Base-by-base conservation (phyloP, 2,888 invertebrate species). In the Rhynchonema sp. region DNA sequence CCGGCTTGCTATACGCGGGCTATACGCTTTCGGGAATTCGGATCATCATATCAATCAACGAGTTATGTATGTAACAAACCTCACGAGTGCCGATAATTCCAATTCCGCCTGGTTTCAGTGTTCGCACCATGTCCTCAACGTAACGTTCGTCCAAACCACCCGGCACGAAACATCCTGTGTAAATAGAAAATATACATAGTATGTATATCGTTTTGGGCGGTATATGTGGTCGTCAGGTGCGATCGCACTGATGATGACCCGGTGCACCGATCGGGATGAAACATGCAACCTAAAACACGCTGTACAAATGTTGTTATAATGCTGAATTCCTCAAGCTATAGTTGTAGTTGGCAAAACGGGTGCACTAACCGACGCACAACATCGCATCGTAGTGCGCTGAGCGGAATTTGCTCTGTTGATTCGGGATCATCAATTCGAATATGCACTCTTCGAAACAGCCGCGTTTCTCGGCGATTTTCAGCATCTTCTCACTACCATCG, bases 131-230 rank as follows among this genome's bases (percentile, higher is more conserved):
- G n/a, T 56, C 56, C 20, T 56, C 30, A 2, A 56, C 17, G 27
- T 56, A 30, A 17, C 23, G 20, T 2, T 29, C 30, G n/a, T 56
- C 22, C 56, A 56, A 30, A 22, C n/a, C 30, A 13, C 30, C 30
- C n/a, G 56, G 56, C 30, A 56, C 30, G 23, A 56, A 56, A 23
- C 56, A 56, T 22, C 56, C 56, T 56, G 29, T 22, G 27, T n/a
- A 38, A 49, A 22, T 22, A 52, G n/a, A 52, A 52, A 52, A 52
- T 6, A 22, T n/a, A 22, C n/a, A 52, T 17, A 52, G 6, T 20
- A 17, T 52, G 38, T 38, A n/a, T n/a, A n/a, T n/a, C n/a, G n/a
- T n/a, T n/a, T n/a, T n/a, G n/a, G n/a, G n/a, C n/a, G n/a, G n/a
- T n/a, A n/a, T n/a, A n/a, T n/a, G n/a, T n/a, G n/a, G n/a, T n/a